Base-by-base conservation (phyloP, 1,140 invertebrate genomes). In the Periplaneta americana region DNA sequence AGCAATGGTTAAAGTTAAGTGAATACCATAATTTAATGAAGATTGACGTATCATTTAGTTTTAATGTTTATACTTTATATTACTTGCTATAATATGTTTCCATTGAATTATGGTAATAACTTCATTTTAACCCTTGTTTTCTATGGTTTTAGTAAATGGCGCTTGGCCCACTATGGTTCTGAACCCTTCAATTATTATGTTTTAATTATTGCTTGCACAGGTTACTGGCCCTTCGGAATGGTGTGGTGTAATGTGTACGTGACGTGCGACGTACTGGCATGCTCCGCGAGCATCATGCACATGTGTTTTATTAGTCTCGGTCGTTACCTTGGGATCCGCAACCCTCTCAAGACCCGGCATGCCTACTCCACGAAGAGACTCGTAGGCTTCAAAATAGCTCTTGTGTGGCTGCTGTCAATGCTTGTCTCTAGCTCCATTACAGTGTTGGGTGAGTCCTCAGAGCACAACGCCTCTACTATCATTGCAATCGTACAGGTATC, bases 231-330 rank as follows among this genome's bases (percentile, higher is more conserved):
- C 17, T 93, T 98, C 84, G 94, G 94, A 15, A 91, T 95, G 74
- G 91, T 93, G 57, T 95, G 96, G 92, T 98, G 97, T 88, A 97
- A 97, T 87, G 92, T 98, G 39, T 98, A 98, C 91, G 95, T 96
- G 77, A 97, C 97, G 3, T 96, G 95, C 83, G 97, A 99, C 88
- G 97, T 98, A n/a, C 90, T 98, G 36, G 96, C 97, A 79, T 98
- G 97, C 86, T 97, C 96, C 0, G 95, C 96, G 11, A 97, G 95
- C 85, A 99, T 99, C 86, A 95, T 98, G 93, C 98, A 99, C 91
- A 98, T 99, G 96, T 98, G 97, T 87, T 97, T 97, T 89, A 98
- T 99, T 87, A 97, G 95, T 48, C 91, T 99, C 83, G 96, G 97
- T 82, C 92, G 97, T 85, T 99, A 98, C 88, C 88, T 98, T 82